Percentiles rank a stretch among this genome's conserved stretches.
Evolutionary conservation across 2,113 vertebrate species (phyloP).

Genomic region (Pardalotus punctatus): DNA sequence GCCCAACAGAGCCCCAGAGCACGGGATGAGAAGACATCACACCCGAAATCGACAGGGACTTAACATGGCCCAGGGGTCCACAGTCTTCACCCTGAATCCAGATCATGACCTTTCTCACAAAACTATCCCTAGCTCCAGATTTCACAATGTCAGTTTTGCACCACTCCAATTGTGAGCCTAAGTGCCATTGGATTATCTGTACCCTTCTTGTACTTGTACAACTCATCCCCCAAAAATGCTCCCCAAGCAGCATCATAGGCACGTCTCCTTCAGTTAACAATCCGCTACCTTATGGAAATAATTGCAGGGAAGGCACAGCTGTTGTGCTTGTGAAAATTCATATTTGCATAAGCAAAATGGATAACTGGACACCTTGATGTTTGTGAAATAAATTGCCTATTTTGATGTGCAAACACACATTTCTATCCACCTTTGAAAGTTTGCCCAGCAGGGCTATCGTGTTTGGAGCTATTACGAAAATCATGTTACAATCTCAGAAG

Average conservation of each 20-base stretch:
- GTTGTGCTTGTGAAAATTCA: neutral
- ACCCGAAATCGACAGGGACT: accelerated
- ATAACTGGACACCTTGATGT: conserved; percentile 11
- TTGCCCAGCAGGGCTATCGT: neutral
- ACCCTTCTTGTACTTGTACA: neutral
- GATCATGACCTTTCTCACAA: neutral
- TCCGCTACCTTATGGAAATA: neutral
- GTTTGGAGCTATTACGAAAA: neutral
- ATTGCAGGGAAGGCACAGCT: conserved; percentile 12
- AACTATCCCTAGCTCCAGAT: neutral
- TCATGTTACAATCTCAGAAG: neutral
- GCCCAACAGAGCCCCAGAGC: accelerated
- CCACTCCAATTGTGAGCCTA: accelerated
- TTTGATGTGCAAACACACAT: conserved; percentile 37
- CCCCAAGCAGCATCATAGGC: neutral
- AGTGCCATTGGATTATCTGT: neutral
- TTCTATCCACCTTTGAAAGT: neutral
- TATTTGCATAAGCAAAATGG: conserved; percentile 30
- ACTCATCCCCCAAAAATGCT: neutral
- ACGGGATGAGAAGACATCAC: accelerated
- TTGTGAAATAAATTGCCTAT: conserved; percentile 14
- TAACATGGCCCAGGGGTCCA: accelerated
- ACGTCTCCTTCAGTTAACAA: neutral
- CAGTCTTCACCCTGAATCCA: neutral
- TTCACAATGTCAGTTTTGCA: neutral